Evolutionary conservation across 2,797 vertebrate species (phyloP).

Genomic region (Betta splendens): DNA sequence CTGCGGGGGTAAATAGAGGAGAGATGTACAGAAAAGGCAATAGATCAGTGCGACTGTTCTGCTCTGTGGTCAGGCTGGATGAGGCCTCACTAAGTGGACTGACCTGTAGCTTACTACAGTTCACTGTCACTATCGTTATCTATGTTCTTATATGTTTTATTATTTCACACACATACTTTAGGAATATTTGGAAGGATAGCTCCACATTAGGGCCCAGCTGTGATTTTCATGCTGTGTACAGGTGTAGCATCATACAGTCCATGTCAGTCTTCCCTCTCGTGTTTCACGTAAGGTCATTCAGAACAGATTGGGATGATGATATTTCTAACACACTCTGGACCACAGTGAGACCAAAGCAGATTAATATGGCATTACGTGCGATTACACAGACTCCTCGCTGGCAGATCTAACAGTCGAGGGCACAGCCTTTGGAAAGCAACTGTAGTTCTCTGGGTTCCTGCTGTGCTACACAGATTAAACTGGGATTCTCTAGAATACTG

Average conservation of each 20-base stretch:
- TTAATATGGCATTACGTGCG: conserved; percentile 1
- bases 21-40: neutral
- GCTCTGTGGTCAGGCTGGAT: conserved; percentile 3
- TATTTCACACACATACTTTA: neutral
- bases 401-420: neutral
- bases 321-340: neutral
- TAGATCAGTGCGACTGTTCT: conserved; percentile 4
- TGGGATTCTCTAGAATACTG: conserved; percentile 11
- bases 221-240: too few relatives aligned
- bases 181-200: neutral
- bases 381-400: neutral
- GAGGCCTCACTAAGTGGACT: too few relatives aligned
- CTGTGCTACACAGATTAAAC: conserved; percentile 24
- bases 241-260: neutral
- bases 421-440: conserved; percentile 6
- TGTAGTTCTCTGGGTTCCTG: conserved; percentile 24
- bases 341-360: conserved; percentile 5
- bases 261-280: too few relatives aligned
- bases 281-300: neutral
- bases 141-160: too few relatives aligned
- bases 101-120: too few relatives aligned
- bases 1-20: conserved; percentile 82
- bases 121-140: too few relatives aligned
- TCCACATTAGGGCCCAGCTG: neutral
- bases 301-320: neutral